Percentiles rank a stretch among this genome's conserved stretches.
Evolutionary conservation across 2,888 invertebrate species (phyloP).

Genomic region (Lutraria lutraria): DNA sequence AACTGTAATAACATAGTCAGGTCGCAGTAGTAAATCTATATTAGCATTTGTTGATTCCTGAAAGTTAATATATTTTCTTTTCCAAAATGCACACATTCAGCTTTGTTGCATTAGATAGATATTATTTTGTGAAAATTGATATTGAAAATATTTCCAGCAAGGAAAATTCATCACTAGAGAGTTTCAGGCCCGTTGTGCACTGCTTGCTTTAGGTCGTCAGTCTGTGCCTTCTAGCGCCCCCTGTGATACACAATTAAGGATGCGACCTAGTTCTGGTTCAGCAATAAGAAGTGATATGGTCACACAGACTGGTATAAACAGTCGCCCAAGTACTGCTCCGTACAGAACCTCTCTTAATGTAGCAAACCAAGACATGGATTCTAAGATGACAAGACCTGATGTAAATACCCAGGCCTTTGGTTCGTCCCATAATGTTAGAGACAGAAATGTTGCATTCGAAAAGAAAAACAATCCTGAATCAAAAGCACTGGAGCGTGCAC

Average conservation of each 20-base stretch:
- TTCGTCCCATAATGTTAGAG: background rate
- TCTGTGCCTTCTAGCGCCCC: conserved; percentile 65
- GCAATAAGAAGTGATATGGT: conserved; percentile 20
- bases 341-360: conserved; percentile 17
- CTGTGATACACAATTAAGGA: conserved; percentile 57
- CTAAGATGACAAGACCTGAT: conserved; percentile 19
- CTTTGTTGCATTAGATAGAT: background rate
- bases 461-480: background rate
- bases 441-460: conserved; percentile 17
- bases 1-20: too few relatives aligned
- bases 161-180: conserved; percentile 54
- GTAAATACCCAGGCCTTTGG: conserved; percentile 41
- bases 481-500: background rate
- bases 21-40: too few relatives aligned
- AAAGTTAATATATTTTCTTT: too few relatives aligned
- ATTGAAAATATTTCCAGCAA: conserved; percentile 18
- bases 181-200: conserved; percentile 60
- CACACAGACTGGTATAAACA: conserved; percentile 25
- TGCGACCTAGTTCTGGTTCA: conserved; percentile 55
- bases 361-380: background rate
- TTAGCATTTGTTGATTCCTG: too few relatives aligned
- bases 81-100: too few relatives aligned
- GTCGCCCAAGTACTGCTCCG: conserved; percentile 56
- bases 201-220: conserved; percentile 61
- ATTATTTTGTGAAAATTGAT: background rate